Evolutionary conservation across 2,888 invertebrate genomes (phyloP), one percentile per base, ranked within the genome.

Genomic region (Leptogaster cylindrica): DNA sequence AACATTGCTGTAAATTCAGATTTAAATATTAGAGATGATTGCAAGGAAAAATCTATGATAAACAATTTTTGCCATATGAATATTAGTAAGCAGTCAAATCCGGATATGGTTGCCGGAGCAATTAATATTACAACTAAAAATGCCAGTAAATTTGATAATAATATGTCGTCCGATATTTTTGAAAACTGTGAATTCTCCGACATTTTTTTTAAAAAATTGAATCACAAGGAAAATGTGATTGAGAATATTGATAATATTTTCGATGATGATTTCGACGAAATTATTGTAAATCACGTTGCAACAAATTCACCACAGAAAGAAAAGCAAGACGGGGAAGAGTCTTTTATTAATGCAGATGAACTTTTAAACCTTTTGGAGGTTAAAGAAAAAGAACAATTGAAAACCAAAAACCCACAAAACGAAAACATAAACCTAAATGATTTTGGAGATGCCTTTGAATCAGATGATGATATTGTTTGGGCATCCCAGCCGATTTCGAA

Each of bases 401-500:
- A 36, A 48, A 27, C n/a, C 36, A 48, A 12, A 31, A 8, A 71
- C 46, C 63, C 52, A 2, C 71, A 70, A 52, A 73, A 83, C 68
- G 77, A 76, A 63, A 80, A 81, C 74, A 81, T 85, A 31, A 83
- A 84, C 63, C 75, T 84, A 41, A 79, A 82, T 52, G 82, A 81
- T 70, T 81, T 85, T 68, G 80, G 84, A 36, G 84, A 84, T 68
- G 82, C 83, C 46, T 83, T 84, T 75, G 81, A 81, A 70, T 39
- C 75, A 58, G 41, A 72, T 5, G 68, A 70, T 36, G 36, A 44
- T 14, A 44, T 18, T 1, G 18, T 7, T 0, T 7, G 16, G 27
- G 8, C 10, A 1, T 23, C 46, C 6, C 8, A 46, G 8, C 23
- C 20, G 2, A 3, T 2, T 46, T 20, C 46, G 6, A 46, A 2